A percentile compares a stretch with the other conserved stretches of the same genome.
Evolutionary conservation across 1,140 invertebrate genomes (phyloP).

Genomic region (Temnothorax nylanderi): DNA sequence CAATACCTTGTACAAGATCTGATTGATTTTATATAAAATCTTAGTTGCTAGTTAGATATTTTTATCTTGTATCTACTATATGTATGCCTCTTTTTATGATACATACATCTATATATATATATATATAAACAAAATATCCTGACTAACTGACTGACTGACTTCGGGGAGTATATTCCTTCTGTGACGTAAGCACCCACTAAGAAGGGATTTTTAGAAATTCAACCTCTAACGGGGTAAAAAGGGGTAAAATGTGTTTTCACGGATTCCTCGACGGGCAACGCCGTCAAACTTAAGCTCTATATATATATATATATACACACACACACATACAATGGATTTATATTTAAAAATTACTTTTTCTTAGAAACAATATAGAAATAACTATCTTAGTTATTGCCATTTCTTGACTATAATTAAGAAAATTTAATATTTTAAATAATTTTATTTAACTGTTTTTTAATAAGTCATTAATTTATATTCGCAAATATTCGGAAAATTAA

Average conservation of each 20-base stretch:
- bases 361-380: background rate
- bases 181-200: too few relatives aligned
- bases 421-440: background rate
- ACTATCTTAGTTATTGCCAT: background rate
- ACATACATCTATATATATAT: background rate
- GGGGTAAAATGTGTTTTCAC: too few relatives aligned
- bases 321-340: background rate
- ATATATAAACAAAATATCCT: too few relatives aligned
- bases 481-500: conserved; percentile 5
- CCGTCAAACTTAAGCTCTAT: too few relatives aligned
- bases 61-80: background rate
- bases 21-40: conserved; percentile 20
- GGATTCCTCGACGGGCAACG: too few relatives aligned
- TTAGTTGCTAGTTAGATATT: background rate
- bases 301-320: too few relatives aligned
- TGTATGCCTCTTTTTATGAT: background rate
- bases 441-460: background rate
- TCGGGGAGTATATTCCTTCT: too few relatives aligned
- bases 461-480: background rate
- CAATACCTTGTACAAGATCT: background rate
- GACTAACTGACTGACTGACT: too few relatives aligned
- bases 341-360: conserved; percentile 1
- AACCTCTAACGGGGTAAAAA: too few relatives aligned
- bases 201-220: too few relatives aligned
- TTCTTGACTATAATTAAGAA: background rate